Base-by-base conservation (phyloP, 2,797 vertebrate genomes). In the Onychomys leucogaster region DNA sequence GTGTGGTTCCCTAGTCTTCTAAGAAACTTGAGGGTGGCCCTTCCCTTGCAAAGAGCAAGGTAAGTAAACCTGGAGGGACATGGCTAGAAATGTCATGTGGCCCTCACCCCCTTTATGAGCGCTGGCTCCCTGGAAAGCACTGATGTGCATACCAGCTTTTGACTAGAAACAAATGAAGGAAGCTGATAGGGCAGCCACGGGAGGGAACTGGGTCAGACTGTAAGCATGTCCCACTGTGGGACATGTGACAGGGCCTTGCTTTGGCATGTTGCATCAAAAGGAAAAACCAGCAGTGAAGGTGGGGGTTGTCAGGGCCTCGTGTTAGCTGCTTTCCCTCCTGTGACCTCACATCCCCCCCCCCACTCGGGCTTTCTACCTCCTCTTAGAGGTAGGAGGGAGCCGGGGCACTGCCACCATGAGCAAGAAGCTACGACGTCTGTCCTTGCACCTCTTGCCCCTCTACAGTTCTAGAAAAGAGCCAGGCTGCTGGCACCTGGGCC, bases 391-490 rank as follows among this genome's bases (percentile, higher is more conserved):
- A 8, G 52, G 59, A 65, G 85, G 71, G 52, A 76, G 80, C 25
- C 71, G 87, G 91, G 71, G 4, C 83, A 27, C 25, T 2, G 41
- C 2, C 3, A 32, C 55, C 55, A 17, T 10, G 32, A 55, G 37
- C 34, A 41, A n/a, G 49, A 84, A 83, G 71, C 95, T 90, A 86
- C 86, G 75, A 27, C 32, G 6, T n/a, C 49, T 29, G 0, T 13
- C 49, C 73, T 82, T 86, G 75, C 9, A 17, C 37, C 67, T 49
- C 91, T 43, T 63, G 46, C 57, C 34, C 13, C n/a, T 49, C 67
- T 10, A 1, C 14, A 6, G 92, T 92, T 81, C 92, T 97, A 75
- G 93, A 95, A 81, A 73, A 96, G 61, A 83, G 46, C 37, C 16
- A 4, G 46, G 83, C 75, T 19, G 82, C 96, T 92, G 77, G 73